Base-by-base conservation (phyloP, 2,888 invertebrate species). In the Bellardia bayeri region DNA sequence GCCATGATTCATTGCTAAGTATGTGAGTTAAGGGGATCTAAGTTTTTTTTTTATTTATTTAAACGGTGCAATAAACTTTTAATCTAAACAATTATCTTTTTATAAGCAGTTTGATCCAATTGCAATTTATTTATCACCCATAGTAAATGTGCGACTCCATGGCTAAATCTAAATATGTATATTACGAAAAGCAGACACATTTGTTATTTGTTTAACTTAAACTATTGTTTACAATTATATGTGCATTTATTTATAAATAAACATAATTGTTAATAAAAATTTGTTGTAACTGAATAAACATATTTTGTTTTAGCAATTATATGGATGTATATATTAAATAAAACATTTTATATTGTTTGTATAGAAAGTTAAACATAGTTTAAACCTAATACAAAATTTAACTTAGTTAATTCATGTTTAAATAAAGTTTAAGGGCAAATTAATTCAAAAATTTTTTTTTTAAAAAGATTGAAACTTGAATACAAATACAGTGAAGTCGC, bases 21-120 rank as follows among this genome's bases (percentile, higher is more conserved):
- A 54, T 30, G n/a, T 30, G 71, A 54, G 54, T 56, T 40, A 64
- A 5, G 72, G 76, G 7, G 6, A 45, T 69, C 16, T 71, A 64
- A 71, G 45, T 75, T 64, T 45, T 71, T 51, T 3, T n/a, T 51
- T 63, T 76, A 54, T 76, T 76, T 56, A 42, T 64, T 78, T 37
- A 66, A 71, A 74, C 37, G 71, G 87, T 87, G 87, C 87, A 87
- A 85, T 87, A 85, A 87, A 87, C 87, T 85, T 85, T 78, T 85
- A 72, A 82, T 81, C 84, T 82, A 82, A 85, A 85, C 87, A 84
- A 81, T 63, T 56, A 74, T 63, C 30, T 54, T 23, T 69, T 81
- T 71, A 71, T 80, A 86, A 76, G 42, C 81, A 66, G 14, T 63
- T 80, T 68, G 80, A 80, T 85, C 79, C 80, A 74, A 75, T 85